These are phyloP conservation scores for Eristalis arbustorum DNA, from an alignment of 2,888 invertebrate species.

Conservation along the genomic window DNA sequence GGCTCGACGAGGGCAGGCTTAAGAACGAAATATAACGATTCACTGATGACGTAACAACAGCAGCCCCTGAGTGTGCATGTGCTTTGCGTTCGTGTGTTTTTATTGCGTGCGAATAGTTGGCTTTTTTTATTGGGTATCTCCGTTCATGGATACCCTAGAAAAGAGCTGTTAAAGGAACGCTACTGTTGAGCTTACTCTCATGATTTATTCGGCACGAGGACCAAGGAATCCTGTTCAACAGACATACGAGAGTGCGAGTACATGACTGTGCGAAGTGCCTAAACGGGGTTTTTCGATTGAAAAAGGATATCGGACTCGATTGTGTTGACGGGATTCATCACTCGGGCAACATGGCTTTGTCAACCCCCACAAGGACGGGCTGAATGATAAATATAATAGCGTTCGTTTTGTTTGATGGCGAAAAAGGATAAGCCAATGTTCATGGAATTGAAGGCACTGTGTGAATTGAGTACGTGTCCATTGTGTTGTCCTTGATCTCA, in stretches of 20 bases:
- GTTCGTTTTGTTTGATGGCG: not conserved
- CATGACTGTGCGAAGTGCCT: not conserved
- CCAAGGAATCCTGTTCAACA: not conserved
- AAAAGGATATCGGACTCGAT: not conserved
- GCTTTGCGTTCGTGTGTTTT: not conserved
- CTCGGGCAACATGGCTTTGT: not conserved
- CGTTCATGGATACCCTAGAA: not conserved
- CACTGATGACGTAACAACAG: not conserved
- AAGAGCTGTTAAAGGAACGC: not conserved
- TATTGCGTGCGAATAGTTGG: constrained; percentile 8
- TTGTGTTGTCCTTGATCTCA: not conserved
- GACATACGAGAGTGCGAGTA: not conserved
- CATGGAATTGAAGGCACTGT: not conserved
- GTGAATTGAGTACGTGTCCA: not conserved
- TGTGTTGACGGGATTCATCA: not conserved
- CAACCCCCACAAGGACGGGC: not conserved
- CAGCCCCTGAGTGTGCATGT: not conserved
- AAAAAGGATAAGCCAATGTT: not conserved
- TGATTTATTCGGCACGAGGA: not conserved
- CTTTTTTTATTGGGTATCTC: not conserved
- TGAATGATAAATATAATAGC: not conserved
- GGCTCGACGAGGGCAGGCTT: not conserved
- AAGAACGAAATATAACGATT: not conserved
- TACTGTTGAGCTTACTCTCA: not conserved
- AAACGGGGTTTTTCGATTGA: not conserved